Evolutionary conservation across 1,140 invertebrate genomes (phyloP).

Genomic region (Melipona quadrifasciata): DNA sequence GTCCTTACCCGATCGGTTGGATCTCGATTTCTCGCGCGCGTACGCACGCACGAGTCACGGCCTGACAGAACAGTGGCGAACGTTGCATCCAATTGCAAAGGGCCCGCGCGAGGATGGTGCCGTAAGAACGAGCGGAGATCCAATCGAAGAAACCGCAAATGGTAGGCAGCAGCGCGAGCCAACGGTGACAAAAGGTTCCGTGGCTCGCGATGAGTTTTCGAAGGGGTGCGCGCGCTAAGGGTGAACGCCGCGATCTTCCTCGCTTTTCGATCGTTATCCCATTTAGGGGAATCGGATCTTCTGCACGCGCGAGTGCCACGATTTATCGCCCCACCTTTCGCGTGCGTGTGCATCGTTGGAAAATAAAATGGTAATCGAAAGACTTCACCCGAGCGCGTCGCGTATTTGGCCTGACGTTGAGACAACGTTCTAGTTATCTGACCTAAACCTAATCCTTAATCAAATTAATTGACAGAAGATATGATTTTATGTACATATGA

Average conservation of each 20-base stretch:
- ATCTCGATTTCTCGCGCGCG: conserved; percentile 16
- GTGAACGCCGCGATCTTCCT: conserved; percentile 54
- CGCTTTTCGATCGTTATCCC: conserved; percentile 65
- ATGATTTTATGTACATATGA: too few species aligned
- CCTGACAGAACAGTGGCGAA: conserved; percentile 68
- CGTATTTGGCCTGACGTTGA: background rate
- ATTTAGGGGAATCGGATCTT: conserved; percentile 59
- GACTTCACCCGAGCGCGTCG: background rate
- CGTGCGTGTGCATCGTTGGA: background rate
- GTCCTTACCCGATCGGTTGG: conserved; percentile 36
- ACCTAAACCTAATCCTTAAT: background rate
- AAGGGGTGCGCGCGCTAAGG: conserved; percentile 36
- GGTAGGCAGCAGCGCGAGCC: conserved; percentile 31
- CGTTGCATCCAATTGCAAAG: conserved; percentile 46
- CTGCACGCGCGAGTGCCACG: conserved; percentile 53
- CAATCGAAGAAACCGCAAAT: conserved; percentile 61
- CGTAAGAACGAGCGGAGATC: conserved; percentile 57
- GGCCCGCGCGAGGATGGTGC: conserved; percentile 15
- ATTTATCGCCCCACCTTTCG: conserved; percentile 22
- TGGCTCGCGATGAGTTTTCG: conserved; percentile 57
- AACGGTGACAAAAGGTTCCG: conserved; percentile 55
- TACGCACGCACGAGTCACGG: background rate
- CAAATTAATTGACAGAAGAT: too few species aligned
- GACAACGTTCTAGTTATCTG: background rate
- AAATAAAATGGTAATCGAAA: background rate